A percentile compares a stretch with the other conserved stretches of the same genome.
Conservation (phyloP, 2,797 vertebrate genomes). For the Psittacula echo region DNA sequence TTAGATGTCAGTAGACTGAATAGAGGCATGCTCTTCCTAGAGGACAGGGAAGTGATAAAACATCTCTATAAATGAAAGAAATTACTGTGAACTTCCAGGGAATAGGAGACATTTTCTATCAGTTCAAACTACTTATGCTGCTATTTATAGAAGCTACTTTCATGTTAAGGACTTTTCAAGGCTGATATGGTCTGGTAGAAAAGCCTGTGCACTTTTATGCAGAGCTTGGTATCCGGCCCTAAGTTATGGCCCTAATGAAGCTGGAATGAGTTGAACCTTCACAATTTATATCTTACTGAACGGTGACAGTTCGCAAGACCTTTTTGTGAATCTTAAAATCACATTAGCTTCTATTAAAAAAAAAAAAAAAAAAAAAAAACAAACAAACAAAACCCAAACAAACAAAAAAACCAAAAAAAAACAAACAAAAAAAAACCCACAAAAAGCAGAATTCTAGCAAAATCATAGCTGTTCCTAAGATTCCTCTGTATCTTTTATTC, state of each 20-base stretch:
- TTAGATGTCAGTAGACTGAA: not conserved
- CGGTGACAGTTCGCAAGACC: not conserved
- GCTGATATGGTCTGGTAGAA: not conserved
- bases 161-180: slow-evolving; percentile 12
- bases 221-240: not conserved
- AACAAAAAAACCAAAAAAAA: no score
- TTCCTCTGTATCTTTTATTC: not conserved
- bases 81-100: not conserved
- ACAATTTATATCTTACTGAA: not conserved
- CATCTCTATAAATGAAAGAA: not conserved
- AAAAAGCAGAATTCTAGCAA: not conserved
- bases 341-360: not conserved
- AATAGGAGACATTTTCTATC: not conserved
- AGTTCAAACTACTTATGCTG: not conserved
- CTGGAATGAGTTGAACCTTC: not conserved
- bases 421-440: no score
- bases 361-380: no score
- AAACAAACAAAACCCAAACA: not conserved
- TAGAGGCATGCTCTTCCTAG: not conserved
- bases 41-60: not conserved
- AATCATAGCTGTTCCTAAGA: not conserved
- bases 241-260: not conserved
- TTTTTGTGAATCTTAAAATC: not conserved
- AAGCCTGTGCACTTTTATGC: not conserved
- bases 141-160: not conserved